phyloP scores from a whole-genome alignment of 2,797 vertebrate genomes.

The Adelosebastes latens region DNA sequence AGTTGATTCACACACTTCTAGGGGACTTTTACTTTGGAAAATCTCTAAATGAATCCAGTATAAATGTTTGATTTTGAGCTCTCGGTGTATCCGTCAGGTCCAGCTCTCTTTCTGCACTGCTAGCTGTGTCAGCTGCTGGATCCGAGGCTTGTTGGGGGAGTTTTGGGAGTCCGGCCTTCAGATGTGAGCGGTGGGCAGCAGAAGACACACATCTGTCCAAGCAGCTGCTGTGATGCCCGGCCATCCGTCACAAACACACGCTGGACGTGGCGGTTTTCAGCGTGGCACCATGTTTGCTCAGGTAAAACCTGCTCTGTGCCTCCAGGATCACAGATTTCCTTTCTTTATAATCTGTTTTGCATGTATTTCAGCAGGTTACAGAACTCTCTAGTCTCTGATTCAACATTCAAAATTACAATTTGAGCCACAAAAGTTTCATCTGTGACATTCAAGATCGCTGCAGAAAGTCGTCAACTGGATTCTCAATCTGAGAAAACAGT shows the following conservation, averaged over 20 bases:
- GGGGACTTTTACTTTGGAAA: no score
- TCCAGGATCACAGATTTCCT: neutral
- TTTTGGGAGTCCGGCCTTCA: neutral
- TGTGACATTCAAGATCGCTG: neutral
- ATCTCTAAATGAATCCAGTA: no score
- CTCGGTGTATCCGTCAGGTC: neutral
- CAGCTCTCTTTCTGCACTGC: neutral
- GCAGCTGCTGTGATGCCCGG: neutral
- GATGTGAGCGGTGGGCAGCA: neutral
- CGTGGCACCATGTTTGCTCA: neutral
- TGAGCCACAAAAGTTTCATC: neutral
- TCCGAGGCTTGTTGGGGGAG: neutral
- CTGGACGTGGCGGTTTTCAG: neutral
- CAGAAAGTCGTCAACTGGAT: neutral
- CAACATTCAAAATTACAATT: neutral
- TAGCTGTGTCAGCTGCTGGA: neutral
- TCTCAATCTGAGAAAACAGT: neutral
- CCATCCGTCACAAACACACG: neutral
- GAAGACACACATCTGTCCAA: slow-evolving; percentile 8
- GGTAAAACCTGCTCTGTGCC: neutral
- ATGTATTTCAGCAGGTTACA: neutral
- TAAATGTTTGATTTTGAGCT: neutral
- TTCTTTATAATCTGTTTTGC: neutral
- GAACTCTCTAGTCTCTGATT: neutral
- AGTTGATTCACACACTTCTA: no score